Evolutionary conservation across 35 echinoderm and acorn worm species (phyloP).

Genomic region (Patiria miniata): DNA sequence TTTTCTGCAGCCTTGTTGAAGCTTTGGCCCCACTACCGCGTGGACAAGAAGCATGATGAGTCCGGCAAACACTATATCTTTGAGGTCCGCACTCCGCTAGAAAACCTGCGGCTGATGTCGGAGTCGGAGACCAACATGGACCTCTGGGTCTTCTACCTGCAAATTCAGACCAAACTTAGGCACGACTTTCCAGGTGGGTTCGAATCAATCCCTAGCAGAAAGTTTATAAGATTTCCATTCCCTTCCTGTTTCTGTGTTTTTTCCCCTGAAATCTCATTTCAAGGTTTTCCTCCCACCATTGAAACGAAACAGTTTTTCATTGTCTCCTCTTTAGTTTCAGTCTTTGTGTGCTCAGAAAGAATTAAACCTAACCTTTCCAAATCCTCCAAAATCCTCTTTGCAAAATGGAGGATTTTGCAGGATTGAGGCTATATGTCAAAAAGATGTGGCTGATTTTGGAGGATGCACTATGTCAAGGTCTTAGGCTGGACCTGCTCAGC

Average conservation of each 20-base stretch:
- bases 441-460: too few relatives aligned
- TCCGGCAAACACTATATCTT: constrained; percentile 83
- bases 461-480: too few relatives aligned
- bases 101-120: constrained; percentile 64
- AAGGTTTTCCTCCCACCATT: too few relatives aligned
- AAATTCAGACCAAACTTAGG: constrained; percentile 90
- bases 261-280: too few relatives aligned
- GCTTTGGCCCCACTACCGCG: constrained; percentile 83
- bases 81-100: constrained; percentile 62
- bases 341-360: too few relatives aligned
- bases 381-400: too few relatives aligned
- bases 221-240: background rate
- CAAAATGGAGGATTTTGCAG: too few relatives aligned
- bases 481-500: too few relatives aligned
- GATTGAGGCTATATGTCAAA: too few relatives aligned
- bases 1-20: constrained; percentile 58
- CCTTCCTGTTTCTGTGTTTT: background rate
- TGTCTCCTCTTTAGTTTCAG: too few relatives aligned
- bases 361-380: too few relatives aligned
- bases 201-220: background rate
- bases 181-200: constrained; percentile 77
- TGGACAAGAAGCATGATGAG: constrained; percentile 83
- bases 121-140: constrained; percentile 84
- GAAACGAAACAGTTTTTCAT: too few relatives aligned
- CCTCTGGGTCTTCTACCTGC: constrained; percentile 92